phyloP scores from a whole-genome alignment of 1,140 invertebrate genomes.

The Drosophila pachea region DNA sequence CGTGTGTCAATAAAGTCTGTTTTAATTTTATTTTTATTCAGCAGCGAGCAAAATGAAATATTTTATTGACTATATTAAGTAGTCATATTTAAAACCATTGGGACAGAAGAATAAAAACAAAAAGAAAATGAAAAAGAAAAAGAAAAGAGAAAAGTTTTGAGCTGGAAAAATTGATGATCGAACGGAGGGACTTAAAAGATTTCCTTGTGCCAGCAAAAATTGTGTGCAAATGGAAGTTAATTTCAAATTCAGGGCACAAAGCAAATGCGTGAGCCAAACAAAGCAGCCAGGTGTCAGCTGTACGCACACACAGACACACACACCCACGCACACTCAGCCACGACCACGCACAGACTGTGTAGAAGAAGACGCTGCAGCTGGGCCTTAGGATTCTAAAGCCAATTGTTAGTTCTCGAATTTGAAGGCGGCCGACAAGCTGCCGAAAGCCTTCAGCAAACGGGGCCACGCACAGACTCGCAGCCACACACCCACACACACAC shows the following conservation, averaged over 20 bases:
- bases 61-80: slow-evolving; percentile 45
- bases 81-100: slow-evolving; percentile 32
- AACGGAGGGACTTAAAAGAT: slow-evolving; percentile 20
- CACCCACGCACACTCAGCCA: not conserved
- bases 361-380: slow-evolving; percentile 12
- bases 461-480: not conserved
- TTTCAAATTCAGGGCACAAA: slow-evolving; percentile 45
- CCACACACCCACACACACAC: not conserved
- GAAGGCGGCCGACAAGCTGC: slow-evolving; percentile 24
- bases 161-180: slow-evolving; percentile 9
- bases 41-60: slow-evolving; percentile 63
- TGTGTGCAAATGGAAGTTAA: slow-evolving; percentile 20
- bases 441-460: slow-evolving; percentile 21
- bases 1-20: slow-evolving; percentile 17
- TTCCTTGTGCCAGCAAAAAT: slow-evolving; percentile 25
- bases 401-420: slow-evolving; percentile 23
- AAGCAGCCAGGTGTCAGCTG: slow-evolving; percentile 44
- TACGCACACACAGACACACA: not conserved
- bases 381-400: slow-evolving; percentile 22
- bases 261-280: slow-evolving; percentile 34
- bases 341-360: slow-evolving; percentile 3
- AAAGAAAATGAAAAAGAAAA: not conserved
- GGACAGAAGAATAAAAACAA: slow-evolving; percentile 12
- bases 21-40: slow-evolving; percentile 23
- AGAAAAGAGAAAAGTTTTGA: slow-evolving; percentile 1